Conservation (phyloP, 2,113 vertebrate species). For the Colossoma macropomum region DNA sequence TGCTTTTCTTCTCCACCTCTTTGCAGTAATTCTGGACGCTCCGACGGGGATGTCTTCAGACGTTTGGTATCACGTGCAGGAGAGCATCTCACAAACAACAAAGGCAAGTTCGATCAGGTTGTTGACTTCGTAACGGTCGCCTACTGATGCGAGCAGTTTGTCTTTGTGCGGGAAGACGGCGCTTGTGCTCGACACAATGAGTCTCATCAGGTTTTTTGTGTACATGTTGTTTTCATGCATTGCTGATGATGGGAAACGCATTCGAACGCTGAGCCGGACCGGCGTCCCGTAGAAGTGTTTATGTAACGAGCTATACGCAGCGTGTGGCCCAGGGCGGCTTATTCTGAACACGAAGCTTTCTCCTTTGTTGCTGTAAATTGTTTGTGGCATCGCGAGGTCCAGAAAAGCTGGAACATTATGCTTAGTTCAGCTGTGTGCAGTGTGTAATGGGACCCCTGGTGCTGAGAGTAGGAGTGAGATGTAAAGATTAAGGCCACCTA, state of each 20-base stretch:
- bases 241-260: neutral
- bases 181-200: neutral
- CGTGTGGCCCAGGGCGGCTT: neutral
- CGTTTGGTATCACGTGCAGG: constrained; percentile 79
- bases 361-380: constrained; percentile 7
- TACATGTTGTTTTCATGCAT: neutral
- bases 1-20: neutral
- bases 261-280: neutral
- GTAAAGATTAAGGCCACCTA: neutral
- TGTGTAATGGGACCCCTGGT: neutral
- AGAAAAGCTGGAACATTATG: neutral
- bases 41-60: constrained; percentile 82
- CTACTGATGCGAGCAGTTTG: neutral
- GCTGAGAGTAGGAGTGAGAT: neutral
- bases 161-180: neutral
- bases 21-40: constrained; percentile 78
- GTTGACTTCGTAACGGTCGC: neutral
- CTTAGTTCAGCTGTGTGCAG: neutral
- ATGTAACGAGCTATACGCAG: neutral
- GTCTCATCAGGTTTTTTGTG: neutral
- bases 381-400: neutral
- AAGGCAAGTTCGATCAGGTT: constrained; percentile 65
- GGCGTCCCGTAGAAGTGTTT: neutral
- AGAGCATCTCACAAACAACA: constrained; percentile 74
- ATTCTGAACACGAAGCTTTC: constrained; percentile 7